Evolutionary conservation across 1,140 invertebrate species (phyloP).

Genomic region (Brachionus paranguensis): DNA sequence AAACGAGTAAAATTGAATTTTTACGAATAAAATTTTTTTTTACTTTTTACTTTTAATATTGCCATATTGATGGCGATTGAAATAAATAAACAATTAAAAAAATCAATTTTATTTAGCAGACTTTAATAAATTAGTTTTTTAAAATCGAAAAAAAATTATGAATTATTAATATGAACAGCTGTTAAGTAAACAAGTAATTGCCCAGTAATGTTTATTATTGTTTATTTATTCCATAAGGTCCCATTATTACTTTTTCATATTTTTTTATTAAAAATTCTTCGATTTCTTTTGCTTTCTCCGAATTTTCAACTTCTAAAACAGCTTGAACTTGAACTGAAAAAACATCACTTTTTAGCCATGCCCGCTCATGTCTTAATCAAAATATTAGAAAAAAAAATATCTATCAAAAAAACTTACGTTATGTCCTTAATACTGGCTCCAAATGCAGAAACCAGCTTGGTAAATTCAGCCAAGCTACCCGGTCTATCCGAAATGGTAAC

Average conservation of each 20-base stretch:
- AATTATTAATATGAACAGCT: not conserved
- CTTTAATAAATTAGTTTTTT: not conserved
- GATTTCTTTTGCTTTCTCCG: slow-evolving; percentile 67
- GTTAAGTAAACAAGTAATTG: no score
- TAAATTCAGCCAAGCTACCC: slow-evolving; percentile 76
- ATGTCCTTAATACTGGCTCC: slow-evolving; percentile 63
- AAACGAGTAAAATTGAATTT: no score
- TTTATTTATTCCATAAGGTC: slow-evolving; percentile 32
- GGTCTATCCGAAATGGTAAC: slow-evolving; percentile 78
- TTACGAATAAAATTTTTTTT: no score
- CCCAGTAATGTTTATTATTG: not conserved
- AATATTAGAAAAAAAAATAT: not conserved
- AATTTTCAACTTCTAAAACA: slow-evolving; percentile 63
- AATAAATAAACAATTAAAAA: no score
- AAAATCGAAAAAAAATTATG: not conserved
- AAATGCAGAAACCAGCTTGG: slow-evolving; percentile 65
- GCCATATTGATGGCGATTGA: no score
- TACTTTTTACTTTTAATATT: no score
- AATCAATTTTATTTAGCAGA: no score
- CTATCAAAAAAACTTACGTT: not conserved
- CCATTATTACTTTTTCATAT: slow-evolving; percentile 59
- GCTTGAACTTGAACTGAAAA: slow-evolving; percentile 61
- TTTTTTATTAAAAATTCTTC: slow-evolving; percentile 60
- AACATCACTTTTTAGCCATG: slow-evolving; percentile 80
- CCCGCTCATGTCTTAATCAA: slow-evolving; percentile 69